These are phyloP conservation scores for Pitta sordida DNA, from an alignment of 2,113 vertebrate species.

Conservation along the genomic window DNA sequence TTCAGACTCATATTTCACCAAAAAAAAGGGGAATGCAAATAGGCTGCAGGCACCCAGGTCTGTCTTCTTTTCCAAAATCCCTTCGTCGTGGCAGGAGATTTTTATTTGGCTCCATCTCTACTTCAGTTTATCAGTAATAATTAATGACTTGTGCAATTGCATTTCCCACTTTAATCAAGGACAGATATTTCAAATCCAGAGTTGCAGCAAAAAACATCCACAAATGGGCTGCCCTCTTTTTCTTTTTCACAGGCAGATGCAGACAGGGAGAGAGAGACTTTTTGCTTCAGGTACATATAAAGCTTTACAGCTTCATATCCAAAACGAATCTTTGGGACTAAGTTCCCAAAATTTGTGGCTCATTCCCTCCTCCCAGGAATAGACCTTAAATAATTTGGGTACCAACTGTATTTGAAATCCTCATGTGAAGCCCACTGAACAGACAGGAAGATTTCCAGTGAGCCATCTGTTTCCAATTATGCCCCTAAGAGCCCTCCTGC, in stretches of 20 bases:
- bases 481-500: background rate
- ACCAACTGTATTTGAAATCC: background rate
- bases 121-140: slow-evolving; percentile 36
- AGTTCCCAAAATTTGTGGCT: background rate
- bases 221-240: background rate
- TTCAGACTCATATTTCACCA: background rate
- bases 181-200: background rate
- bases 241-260: background rate
- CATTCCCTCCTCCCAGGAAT: background rate
- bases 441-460: background rate
- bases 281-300: background rate
- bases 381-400: background rate
- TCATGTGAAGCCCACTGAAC: background rate
- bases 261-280: background rate
- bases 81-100: background rate
- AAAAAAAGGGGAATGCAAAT: background rate
- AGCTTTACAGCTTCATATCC: background rate
- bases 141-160: slow-evolving; percentile 25
- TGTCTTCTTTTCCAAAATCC: background rate
- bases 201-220: background rate
- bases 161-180: slow-evolving; percentile 24
- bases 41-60: background rate
- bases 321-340: background rate
- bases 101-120: background rate
- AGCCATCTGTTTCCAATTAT: background rate